Conservation (phyloP, 2,888 invertebrate species). For the Slavum lentiscoides region DNA sequence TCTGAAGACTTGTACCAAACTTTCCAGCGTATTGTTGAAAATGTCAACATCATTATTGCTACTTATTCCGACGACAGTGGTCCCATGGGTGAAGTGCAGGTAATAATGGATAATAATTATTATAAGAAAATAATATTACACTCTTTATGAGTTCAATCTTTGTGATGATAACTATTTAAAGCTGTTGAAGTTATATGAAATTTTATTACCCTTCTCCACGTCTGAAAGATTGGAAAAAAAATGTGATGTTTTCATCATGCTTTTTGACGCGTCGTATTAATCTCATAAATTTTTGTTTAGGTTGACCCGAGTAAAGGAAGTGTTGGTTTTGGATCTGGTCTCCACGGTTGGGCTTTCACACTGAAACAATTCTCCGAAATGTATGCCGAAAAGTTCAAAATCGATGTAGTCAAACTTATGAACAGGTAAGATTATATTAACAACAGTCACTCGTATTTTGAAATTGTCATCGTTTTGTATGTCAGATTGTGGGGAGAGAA, state of each 20-base stretch:
- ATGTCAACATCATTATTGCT: constrained; percentile 99
- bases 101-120: constrained; percentile 60
- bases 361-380: constrained; percentile 99
- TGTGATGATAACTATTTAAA: constrained; percentile 17
- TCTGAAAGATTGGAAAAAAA: constrained; percentile 51
- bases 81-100: constrained; percentile 98
- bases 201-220: constrained; percentile 54
- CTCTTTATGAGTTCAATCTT: constrained; percentile 18
- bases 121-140: no score
- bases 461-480: constrained; percentile 35
- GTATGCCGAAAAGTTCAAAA: constrained; percentile 99
- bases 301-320: constrained; percentile 97
- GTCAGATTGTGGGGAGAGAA: constrained; percentile 93
- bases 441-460: background rate
- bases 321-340: constrained; percentile 98
- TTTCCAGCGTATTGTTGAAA: constrained; percentile 99
- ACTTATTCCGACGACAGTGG: constrained; percentile 97
- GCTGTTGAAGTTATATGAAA: constrained; percentile 42
- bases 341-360: constrained; percentile 99
- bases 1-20: constrained; percentile 97
- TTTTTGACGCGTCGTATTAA: background rate
- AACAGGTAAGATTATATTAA: constrained; percentile 64
- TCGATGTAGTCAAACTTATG: constrained; percentile 96
- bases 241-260: background rate
- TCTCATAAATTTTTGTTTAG: constrained; percentile 59